These are phyloP conservation scores for Notoglanidium macrostoma DNA, from an alignment of 2,797 vertebrate species.

Conservation along the genomic window DNA sequence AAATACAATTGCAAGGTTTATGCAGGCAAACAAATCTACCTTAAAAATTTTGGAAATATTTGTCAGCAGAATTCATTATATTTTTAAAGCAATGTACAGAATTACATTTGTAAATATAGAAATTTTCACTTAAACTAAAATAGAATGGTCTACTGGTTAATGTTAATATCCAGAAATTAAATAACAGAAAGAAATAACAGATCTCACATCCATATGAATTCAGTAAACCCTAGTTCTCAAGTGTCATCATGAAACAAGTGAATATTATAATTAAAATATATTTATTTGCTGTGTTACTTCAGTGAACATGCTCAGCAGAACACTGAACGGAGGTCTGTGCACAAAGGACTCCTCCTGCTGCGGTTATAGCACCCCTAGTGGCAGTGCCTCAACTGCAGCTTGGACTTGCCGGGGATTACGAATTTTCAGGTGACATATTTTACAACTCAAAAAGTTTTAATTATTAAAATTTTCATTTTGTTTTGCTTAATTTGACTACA, in stretches of 20 bases:
- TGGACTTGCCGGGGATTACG: background rate
- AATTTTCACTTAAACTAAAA: background rate
- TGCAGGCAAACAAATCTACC: background rate
- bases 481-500: background rate
- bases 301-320: background rate
- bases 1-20: background rate
- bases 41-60: background rate
- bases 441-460: background rate
- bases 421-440: background rate
- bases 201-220: background rate
- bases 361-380: constrained; percentile 8
- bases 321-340: background rate
- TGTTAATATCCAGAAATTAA: background rate
- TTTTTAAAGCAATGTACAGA: background rate
- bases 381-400: background rate
- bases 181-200: background rate
- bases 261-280: background rate
- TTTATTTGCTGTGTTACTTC: background rate
- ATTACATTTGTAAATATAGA: background rate
- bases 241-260: background rate
- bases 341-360: background rate
- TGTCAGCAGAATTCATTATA: background rate
- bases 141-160: background rate
- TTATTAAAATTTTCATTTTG: background rate
- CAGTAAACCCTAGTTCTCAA: background rate